phyloP scores from a whole-genome alignment of 2,888 invertebrate species.

The Drosophila prolongata region DNA sequence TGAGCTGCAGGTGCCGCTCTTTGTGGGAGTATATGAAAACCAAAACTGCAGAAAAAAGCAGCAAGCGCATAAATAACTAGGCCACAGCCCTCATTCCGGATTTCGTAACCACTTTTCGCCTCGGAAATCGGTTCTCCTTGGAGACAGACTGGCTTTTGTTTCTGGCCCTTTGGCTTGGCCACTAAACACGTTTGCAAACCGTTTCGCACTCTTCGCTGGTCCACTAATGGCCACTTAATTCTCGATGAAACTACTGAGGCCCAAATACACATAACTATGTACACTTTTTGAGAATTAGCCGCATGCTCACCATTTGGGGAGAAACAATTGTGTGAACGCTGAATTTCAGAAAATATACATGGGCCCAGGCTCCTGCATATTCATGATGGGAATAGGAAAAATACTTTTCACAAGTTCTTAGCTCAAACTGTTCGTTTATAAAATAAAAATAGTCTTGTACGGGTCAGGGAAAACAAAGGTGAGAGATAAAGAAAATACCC shows the following conservation, averaged over 20 bases:
- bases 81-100: constrained; percentile 10
- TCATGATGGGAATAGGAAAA: constrained; percentile 50
- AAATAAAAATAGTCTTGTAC: constrained; percentile 24
- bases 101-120: constrained; percentile 4
- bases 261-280: constrained; percentile 23
- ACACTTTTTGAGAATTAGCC: constrained; percentile 19
- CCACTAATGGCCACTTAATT: constrained; percentile 44
- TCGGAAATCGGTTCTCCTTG: constrained; percentile 36
- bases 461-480: constrained; percentile 26
- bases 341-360: constrained; percentile 23
- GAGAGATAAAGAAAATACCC: constrained; percentile 20
- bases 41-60: background rate
- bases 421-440: constrained; percentile 44
- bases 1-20: background rate
- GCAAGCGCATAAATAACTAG: constrained; percentile 22
- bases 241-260: constrained; percentile 18
- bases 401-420: constrained; percentile 26
- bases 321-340: constrained; percentile 56
- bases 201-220: constrained; percentile 18
- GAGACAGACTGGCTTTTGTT: constrained; percentile 25
- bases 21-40: background rate
- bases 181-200: constrained; percentile 31
- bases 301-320: constrained; percentile 6
- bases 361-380: constrained; percentile 24
- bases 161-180: constrained; percentile 41